A percentile compares a stretch with the other conserved stretches of the same genome.
These are phyloP conservation scores for Xestoiulus laeticollis DNA, from an alignment of 2,888 invertebrate genomes.

Conservation along the genomic window DNA sequence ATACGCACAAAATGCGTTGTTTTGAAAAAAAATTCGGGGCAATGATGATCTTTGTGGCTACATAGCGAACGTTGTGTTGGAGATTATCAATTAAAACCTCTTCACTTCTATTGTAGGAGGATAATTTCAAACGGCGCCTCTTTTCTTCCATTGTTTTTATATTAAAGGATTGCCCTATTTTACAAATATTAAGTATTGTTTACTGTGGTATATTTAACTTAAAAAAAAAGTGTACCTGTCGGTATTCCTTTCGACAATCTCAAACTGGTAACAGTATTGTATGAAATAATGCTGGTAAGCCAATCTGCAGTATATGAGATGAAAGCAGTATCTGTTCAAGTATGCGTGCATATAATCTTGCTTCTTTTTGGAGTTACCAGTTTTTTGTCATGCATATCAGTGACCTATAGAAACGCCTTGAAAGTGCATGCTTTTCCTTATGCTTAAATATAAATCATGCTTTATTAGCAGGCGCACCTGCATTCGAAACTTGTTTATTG, in stretches of 20 bases:
- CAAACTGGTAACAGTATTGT: too few species aligned
- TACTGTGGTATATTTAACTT: neutral
- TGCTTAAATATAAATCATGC: neutral
- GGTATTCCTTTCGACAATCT: too few species aligned
- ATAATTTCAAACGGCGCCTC: neutral
- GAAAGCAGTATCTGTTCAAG: neutral
- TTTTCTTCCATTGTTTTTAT: neutral
- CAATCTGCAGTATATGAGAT: neutral
- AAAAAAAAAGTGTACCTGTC: neutral
- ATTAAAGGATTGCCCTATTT: slow-evolving; percentile 4
- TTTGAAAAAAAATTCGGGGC: neutral
- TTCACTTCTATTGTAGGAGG: neutral
- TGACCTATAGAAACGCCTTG: slow-evolving; percentile 22
- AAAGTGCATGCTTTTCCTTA: slow-evolving; percentile 19
- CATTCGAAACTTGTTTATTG: neutral
- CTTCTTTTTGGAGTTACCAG: neutral
- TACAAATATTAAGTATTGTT: neutral
- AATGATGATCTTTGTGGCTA: neutral
- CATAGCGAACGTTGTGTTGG: too few species aligned
- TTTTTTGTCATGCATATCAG: neutral
- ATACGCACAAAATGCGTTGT: neutral
- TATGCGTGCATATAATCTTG: neutral
- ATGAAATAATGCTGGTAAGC: too few species aligned
- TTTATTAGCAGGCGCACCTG: neutral
- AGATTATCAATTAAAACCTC: neutral